Evolutionary conservation across 2,888 invertebrate species (phyloP).

Genomic region (Alloscopus bannaensis): DNA sequence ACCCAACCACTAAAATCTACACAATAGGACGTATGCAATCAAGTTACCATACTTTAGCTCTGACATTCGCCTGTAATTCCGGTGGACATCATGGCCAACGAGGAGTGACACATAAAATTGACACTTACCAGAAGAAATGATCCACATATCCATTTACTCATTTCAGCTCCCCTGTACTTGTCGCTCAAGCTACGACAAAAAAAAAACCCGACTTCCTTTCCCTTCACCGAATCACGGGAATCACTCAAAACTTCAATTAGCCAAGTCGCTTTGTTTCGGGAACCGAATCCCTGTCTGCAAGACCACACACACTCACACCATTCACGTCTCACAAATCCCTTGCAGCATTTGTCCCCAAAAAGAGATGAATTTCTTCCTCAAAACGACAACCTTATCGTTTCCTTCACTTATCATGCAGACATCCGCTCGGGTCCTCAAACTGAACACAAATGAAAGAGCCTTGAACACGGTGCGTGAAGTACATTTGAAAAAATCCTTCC

Average conservation of each 20-base stretch:
- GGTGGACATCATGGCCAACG: neutral
- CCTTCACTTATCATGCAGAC: slow-evolving; percentile 7
- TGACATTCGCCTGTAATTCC: too few relatives aligned
- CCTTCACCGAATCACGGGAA: neutral
- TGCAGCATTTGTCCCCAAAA: slow-evolving; percentile 9
- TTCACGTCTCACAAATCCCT: neutral
- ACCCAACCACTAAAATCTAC: slow-evolving; percentile 65
- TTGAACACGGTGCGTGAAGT: slow-evolving; percentile 15
- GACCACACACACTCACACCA: neutral
- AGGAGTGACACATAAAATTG: neutral
- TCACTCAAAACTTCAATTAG: neutral
- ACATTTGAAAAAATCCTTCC: slow-evolving; percentile 34
- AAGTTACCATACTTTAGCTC: neutral
- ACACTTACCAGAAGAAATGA: slow-evolving; percentile 22
- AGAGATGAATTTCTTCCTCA: neutral
- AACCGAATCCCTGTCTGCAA: neutral
- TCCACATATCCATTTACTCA: slow-evolving; percentile 53
- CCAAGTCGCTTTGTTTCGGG: neutral
- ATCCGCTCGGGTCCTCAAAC: slow-evolving; percentile 28
- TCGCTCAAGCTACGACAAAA: neutral
- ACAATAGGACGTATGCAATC: neutral
- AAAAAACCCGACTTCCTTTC: neutral
- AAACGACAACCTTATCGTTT: neutral
- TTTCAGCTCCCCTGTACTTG: slow-evolving; percentile 11
- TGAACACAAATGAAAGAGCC: slow-evolving; percentile 42